Percentiles rank a stretch among this genome's conserved stretches.
These are phyloP conservation scores for Brienomyrus longianalis DNA, from an alignment of 2,113 vertebrate species.

Conservation along the genomic window DNA sequence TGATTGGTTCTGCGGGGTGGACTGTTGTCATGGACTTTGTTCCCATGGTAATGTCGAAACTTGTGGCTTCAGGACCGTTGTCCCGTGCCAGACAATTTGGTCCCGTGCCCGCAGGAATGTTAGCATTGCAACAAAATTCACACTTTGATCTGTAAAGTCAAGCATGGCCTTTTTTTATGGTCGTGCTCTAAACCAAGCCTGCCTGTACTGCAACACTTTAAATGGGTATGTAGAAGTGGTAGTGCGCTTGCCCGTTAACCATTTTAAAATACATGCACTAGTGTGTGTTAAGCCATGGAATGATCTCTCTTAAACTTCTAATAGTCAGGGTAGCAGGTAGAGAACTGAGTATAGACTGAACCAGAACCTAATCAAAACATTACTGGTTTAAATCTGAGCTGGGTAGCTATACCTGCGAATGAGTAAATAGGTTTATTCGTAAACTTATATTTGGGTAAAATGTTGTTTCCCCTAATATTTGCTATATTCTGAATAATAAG, in stretches of 20 bases:
- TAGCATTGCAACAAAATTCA: not conserved
- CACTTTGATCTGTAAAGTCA: not conserved
- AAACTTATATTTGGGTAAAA: not conserved
- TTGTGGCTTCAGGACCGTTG: not conserved
- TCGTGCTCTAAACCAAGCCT: not conserved
- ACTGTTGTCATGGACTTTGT: constrained; percentile 15
- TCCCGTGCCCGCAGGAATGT: not conserved
- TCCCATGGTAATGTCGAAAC: constrained; percentile 14
- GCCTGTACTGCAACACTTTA: not conserved
- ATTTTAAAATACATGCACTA: not conserved
- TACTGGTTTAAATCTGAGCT: not conserved
- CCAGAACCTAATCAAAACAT: not conserved
- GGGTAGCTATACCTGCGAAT: not conserved
- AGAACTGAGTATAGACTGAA: not conserved
- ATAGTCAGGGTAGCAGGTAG: not conserved
- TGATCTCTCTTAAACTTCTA: not conserved
- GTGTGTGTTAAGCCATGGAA: not conserved
- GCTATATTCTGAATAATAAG: not conserved
- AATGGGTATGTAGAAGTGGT: not conserved
- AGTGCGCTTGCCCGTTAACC: not conserved
- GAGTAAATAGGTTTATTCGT: not conserved
- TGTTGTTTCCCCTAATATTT: not conserved
- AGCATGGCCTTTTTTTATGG: not conserved
- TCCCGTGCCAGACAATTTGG: not conserved
- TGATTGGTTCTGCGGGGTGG: not conserved